Evolutionary conservation across 2,113 vertebrate species (phyloP), one percentile per base, ranked within the genome.

Genomic region (Crotalus helleri): DNA sequence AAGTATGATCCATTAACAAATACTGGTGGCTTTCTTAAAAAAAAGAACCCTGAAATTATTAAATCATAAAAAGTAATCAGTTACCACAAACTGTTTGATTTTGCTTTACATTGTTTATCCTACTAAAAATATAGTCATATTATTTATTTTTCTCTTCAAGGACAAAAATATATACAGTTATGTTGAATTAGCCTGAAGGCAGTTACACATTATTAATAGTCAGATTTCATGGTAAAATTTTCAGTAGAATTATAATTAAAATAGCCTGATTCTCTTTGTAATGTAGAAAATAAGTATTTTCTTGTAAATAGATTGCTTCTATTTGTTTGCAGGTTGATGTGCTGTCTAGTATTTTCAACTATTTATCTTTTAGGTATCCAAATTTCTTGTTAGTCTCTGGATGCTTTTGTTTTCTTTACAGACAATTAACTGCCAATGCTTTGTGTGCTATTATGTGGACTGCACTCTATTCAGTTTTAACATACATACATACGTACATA

Each of bases 401-500:
- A 92, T 87, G 13, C 91, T 95, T 33, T 1, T 89, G 59, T 85
- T 1, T 95, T 94, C 13, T 91, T 90, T 39, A 59, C 91, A 91
- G 94, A 95, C 91, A 94, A 55, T 92, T 95, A 96, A 33, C 89
- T 96, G 96, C 64, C 94, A 95, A 94, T 61, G 92, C 94, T 95
- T 92, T 93, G n/a, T 93, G 85, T 95, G 87, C 96, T 96, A 91
- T 51, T 92, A 96, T 90, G 94, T 95, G 95, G 93, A 92, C 96
- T 97, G 95, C 86, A 89, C 94, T 93, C 97, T 97, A 96, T 91
- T 96, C 96, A 93, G 91, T 92, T 95, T 94, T 88, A 97, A 97
- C 94, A 91, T 44, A 89, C 93, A 53, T 12, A 29, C 46, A 69
- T 5, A 87, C 46, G 11, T 5, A 85, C 85, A 10, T 11, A 85